phyloP scores from a whole-genome alignment of 2,113 vertebrate species.

The Blennius ocellaris region DNA sequence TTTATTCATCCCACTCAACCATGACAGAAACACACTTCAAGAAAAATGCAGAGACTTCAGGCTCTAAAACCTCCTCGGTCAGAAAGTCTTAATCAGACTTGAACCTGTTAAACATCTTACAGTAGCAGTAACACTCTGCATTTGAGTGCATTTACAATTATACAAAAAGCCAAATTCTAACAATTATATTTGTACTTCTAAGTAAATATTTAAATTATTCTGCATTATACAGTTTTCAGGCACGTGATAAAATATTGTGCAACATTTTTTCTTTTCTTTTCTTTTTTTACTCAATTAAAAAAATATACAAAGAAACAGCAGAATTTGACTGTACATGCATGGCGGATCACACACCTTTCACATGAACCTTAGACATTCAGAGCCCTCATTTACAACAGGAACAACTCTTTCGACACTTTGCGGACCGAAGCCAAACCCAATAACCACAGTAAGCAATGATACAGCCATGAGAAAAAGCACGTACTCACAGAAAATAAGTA shows the following conservation, averaged over 20 bases:
- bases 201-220: constrained; percentile 68
- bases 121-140: constrained; percentile 30
- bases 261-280: constrained; percentile 46
- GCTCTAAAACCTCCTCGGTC: constrained; percentile 8
- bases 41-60: constrained; percentile 44
- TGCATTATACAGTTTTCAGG: constrained; percentile 76
- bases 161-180: constrained; percentile 63
- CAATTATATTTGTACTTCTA: constrained; percentile 54
- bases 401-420: constrained; percentile 27
- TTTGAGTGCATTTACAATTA: constrained; percentile 63
- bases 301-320: constrained; percentile 72
- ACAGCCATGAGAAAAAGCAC: constrained; percentile 50
- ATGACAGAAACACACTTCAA: constrained; percentile 65
- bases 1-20: constrained; percentile 80
- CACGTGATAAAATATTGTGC: constrained; percentile 80
- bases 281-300: constrained; percentile 72
- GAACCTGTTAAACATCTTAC: constrained; percentile 43
- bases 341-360: neutral
- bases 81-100: neutral
- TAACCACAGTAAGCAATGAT: constrained; percentile 52
- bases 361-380: constrained; percentile 63
- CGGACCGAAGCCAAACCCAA: constrained; percentile 45
- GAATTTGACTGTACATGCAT: constrained; percentile 28
- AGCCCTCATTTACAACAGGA: constrained; percentile 42
- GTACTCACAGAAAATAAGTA: constrained; percentile 53